Percentiles rank a stretch among this genome's conserved stretches.
These are phyloP conservation scores for Rhagoletis zephyria DNA, from an alignment of 1,140 invertebrate genomes.

Conservation along the genomic window DNA sequence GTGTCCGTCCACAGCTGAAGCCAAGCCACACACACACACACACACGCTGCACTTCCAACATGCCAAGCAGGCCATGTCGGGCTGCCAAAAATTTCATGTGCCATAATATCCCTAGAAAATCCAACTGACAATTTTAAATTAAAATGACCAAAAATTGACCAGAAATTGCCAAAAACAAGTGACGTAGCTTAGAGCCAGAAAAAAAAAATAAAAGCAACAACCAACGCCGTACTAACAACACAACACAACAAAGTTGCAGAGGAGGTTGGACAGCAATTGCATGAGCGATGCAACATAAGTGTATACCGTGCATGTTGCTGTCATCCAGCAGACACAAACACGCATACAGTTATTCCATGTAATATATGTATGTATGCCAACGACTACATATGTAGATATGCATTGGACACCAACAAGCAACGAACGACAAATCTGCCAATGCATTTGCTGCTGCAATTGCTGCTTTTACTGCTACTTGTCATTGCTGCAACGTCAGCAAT, in stretches of 20 bases:
- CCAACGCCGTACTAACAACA: not conserved
- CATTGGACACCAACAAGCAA: conserved; percentile 23
- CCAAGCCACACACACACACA: not conserved
- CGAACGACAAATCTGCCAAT: conserved; percentile 42
- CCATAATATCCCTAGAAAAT: conserved; percentile 28
- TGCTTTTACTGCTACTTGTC: conserved; percentile 41
- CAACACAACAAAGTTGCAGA: not conserved
- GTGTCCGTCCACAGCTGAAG: not conserved
- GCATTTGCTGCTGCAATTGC: conserved; percentile 41
- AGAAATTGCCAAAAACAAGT: conserved; percentile 47
- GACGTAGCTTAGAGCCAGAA: conserved; percentile 21
- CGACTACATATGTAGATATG: not conserved
- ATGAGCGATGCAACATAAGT: not conserved
- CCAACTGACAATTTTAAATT: conserved; percentile 53
- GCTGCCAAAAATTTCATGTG: conserved; percentile 41
- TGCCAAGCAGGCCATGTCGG: conserved; percentile 20
- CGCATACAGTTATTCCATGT: not conserved
- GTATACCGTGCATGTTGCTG: not conserved
- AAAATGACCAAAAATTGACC: conserved; percentile 51
- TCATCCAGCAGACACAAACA: not conserved
- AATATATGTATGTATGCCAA: not conserved
- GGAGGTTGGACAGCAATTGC: not conserved
- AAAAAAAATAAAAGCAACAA: conserved; percentile 9
- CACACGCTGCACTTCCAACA: not conserved
- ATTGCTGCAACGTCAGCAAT: conserved; percentile 53